Evolutionary conservation across 2,888 invertebrate genomes (phyloP).

Genomic region (Chamaedrilus cognettii): DNA sequence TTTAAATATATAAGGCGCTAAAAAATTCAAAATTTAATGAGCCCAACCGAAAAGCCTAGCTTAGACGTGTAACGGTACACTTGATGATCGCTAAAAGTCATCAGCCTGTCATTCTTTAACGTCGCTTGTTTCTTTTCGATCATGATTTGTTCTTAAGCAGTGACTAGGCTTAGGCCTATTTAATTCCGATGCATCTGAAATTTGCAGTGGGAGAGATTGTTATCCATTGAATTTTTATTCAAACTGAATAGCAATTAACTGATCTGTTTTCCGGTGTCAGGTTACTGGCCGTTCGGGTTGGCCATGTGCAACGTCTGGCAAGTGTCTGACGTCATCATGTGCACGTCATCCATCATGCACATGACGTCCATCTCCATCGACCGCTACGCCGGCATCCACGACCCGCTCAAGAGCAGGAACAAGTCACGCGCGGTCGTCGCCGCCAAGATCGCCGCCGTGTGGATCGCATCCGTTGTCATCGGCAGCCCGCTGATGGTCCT

Average conservation of each 20-base stretch:
- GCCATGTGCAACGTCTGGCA: conserved; percentile 61
- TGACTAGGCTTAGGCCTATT: too few relatives aligned
- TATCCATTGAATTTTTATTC: not conserved
- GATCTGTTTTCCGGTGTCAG: too few relatives aligned
- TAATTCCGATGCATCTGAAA: too few relatives aligned
- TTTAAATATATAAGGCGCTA: too few relatives aligned
- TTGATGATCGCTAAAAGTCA: too few relatives aligned
- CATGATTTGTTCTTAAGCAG: too few relatives aligned
- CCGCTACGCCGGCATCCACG: conserved; percentile 83
- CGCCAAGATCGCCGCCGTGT: conserved; percentile 89
- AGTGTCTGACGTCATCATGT: conserved; percentile 67
- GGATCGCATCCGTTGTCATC: conserved; percentile 75
- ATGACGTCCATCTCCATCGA: conserved; percentile 65
- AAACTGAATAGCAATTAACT: conserved; percentile 1
- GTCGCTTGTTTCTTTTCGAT: too few relatives aligned
- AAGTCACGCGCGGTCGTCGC: conserved; percentile 56
- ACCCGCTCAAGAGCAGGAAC: conserved; percentile 67
- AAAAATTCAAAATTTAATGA: too few relatives aligned
- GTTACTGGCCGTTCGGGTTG: conserved; percentile 81
- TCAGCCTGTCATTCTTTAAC: too few relatives aligned
- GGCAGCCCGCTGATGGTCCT: conserved; percentile 62
- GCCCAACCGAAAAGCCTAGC: too few relatives aligned
- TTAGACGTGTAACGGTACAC: too few relatives aligned
- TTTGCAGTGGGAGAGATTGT: too few relatives aligned
- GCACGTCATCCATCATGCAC: conserved; percentile 65